Percentiles rank a stretch among this genome's conserved stretches.
Evolutionary conservation across 1,140 invertebrate species (phyloP).

Genomic region (Chrysopa pallens): DNA sequence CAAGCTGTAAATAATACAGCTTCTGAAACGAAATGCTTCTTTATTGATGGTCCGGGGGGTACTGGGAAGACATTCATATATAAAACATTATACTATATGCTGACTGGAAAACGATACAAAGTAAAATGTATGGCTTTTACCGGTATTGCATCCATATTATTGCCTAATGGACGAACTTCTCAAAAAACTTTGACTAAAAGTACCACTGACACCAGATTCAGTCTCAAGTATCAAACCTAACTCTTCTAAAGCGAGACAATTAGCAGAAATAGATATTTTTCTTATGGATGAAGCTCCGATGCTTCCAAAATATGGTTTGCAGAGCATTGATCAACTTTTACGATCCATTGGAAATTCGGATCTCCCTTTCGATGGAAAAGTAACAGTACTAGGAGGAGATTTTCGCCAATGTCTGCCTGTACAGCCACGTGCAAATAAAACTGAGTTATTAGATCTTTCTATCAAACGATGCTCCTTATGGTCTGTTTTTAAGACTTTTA

Average conservation of each 20-base stretch:
- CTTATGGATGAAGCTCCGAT: constrained; percentile 13
- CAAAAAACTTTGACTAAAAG: constrained; percentile 8
- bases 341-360: constrained; percentile 8
- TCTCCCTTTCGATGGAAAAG: constrained; percentile 13
- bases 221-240: constrained; percentile 9
- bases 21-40: background rate
- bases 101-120: constrained; percentile 4
- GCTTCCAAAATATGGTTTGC: constrained; percentile 11
- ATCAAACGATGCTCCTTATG: too few relatives aligned
- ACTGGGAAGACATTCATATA: constrained; percentile 11
- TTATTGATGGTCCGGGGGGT: constrained; percentile 10
- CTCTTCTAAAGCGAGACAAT: constrained; percentile 5
- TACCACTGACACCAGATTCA: constrained; percentile 9
- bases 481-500: too few relatives aligned
- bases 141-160: constrained; percentile 11
- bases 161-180: constrained; percentile 9
- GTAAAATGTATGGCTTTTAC: constrained; percentile 8
- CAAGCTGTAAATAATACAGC: too few relatives aligned
- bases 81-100: constrained; percentile 5
- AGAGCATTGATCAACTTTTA: constrained; percentile 8
- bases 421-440: constrained; percentile 2
- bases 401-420: constrained; percentile 13
- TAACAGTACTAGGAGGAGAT: constrained; percentile 12
- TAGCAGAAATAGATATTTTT: constrained; percentile 3
- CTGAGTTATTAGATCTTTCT: constrained; percentile 1